Percentiles rank a stretch among this genome's conserved stretches.
Conservation (phyloP, 1,140 invertebrate species). For the Pollicipes pollicipes region DNA sequence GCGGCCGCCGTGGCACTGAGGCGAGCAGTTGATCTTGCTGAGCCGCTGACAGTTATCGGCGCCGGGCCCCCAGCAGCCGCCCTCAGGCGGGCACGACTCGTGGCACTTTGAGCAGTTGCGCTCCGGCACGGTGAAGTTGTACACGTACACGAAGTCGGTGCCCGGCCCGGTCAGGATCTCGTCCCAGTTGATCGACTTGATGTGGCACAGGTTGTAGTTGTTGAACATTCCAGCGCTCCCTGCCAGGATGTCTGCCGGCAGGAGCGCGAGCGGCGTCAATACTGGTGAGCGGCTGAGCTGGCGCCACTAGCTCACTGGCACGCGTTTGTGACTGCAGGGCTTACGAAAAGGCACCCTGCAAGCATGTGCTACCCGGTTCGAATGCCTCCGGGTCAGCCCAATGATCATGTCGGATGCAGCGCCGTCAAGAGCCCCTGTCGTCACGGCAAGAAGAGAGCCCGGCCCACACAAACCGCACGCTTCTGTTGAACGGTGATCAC, state of each 20-base stretch:
- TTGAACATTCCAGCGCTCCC: constrained; percentile 83
- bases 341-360: too few relatives aligned
- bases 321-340: too few relatives aligned
- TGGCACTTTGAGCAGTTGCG: constrained; percentile 38
- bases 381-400: too few relatives aligned
- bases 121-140: constrained; percentile 51
- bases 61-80: constrained; percentile 85
- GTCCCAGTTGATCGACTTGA: constrained; percentile 82
- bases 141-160: constrained; percentile 51
- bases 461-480: too few relatives aligned
- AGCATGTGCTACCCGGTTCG: too few relatives aligned
- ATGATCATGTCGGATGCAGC: too few relatives aligned
- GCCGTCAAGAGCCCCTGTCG: too few relatives aligned
- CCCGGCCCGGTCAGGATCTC: constrained; percentile 70
- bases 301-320: too few relatives aligned
- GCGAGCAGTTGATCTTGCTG: constrained; percentile 82
- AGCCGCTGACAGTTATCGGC: constrained; percentile 84
- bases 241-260: constrained; percentile 63
- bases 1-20: constrained; percentile 76
- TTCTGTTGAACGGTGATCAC: too few relatives aligned
- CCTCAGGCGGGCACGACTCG: constrained; percentile 42
- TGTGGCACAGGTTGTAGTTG: constrained; percentile 88
- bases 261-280: constrained; percentile 14
- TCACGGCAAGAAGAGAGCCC: too few relatives aligned
- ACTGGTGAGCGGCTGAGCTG: neutral